These are phyloP conservation scores for Dascyllus trimaculatus DNA, from an alignment of 2,113 vertebrate genomes.

Conservation along the genomic window DNA sequence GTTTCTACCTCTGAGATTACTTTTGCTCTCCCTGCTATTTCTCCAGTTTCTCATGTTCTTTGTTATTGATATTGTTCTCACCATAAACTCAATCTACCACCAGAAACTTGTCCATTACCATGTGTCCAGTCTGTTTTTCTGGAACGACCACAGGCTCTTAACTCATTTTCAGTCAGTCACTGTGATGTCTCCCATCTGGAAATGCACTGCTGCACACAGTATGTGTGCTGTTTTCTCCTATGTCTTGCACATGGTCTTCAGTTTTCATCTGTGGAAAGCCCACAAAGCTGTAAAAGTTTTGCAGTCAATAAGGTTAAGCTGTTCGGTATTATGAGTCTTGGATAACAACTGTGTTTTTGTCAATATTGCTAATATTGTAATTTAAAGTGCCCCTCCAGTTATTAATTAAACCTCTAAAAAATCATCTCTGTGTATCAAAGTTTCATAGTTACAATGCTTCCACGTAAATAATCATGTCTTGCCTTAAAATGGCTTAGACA, in stretches of 20 bases:
- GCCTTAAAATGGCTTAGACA: no score
- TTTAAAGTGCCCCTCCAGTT: no score
- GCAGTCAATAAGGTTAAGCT: not conserved
- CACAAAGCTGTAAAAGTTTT: not conserved
- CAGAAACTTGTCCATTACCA: not conserved
- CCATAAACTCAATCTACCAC: not conserved
- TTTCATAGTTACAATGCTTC: no score
- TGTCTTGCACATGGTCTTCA: not conserved
- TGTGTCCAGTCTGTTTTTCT: slow-evolving; percentile 1
- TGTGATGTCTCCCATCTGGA: not conserved
- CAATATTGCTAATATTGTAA: not conserved
- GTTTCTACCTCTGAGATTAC: not conserved
- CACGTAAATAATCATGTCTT: no score
- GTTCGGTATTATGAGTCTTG: not conserved
- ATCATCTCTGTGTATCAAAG: no score
- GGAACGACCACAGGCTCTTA: not conserved
- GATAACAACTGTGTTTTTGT: not conserved
- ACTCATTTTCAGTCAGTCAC: not conserved
- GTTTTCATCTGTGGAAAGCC: not conserved
- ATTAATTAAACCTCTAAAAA: no score
- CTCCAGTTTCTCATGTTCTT: slow-evolving; percentile 7
- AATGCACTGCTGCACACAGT: not conserved
- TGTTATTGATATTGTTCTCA: not conserved
- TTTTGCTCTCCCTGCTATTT: slow-evolving; percentile 7
- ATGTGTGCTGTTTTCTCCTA: not conserved